Evolutionary conservation across 2,113 vertebrate species (phyloP).

Genomic region (Bubo scandiacus): DNA sequence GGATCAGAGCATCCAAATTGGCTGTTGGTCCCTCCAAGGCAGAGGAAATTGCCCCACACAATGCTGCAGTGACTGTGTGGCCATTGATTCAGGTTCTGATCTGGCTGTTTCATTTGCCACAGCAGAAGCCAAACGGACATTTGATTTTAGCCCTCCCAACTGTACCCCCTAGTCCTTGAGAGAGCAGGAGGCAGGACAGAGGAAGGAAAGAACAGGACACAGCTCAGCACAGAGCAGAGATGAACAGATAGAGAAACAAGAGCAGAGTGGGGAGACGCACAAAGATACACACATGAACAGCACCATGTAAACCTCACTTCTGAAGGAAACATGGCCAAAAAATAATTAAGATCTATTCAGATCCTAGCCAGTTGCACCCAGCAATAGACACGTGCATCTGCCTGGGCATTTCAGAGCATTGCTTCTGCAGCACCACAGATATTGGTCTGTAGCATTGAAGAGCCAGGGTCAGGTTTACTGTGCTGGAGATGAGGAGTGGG

Average conservation of each 20-base stretch:
- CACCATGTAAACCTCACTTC: background rate
- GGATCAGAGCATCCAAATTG: background rate
- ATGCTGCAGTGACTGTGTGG: background rate
- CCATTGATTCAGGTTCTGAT: background rate
- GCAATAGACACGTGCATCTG: background rate
- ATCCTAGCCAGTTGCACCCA: background rate
- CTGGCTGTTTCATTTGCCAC: background rate
- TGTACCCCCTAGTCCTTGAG: background rate
- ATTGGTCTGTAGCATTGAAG: fast-evolving
- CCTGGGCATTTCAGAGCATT: background rate
- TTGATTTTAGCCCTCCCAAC: background rate
- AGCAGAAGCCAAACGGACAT: background rate
- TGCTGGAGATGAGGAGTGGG: background rate
- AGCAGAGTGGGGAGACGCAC: background rate
- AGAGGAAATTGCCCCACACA: background rate
- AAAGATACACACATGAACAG: background rate
- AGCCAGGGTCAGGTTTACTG: background rate
- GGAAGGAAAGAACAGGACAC: background rate
- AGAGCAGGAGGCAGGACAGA: background rate
- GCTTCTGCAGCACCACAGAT: fast-evolving
- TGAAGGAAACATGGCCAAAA: background rate
- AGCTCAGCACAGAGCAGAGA: background rate
- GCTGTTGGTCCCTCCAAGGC: background rate
- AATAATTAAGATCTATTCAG: background rate
- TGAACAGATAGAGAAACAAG: background rate